Conservation (phyloP, 2,888 invertebrate species). For the Mythimna vitellina region DNA sequence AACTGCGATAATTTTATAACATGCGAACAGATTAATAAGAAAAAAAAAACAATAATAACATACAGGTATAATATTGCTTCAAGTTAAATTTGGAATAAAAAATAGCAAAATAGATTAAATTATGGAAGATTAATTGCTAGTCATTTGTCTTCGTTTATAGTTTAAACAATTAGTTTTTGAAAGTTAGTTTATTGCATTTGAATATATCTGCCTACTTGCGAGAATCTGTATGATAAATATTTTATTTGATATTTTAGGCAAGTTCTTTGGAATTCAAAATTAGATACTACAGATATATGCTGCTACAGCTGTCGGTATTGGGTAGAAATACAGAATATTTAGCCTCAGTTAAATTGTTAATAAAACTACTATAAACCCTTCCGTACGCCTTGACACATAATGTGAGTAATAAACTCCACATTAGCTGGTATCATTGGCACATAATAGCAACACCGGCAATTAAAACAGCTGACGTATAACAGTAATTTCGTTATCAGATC, state of each 20-base stretch:
- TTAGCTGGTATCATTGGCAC: constrained; percentile 61
- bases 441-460: constrained; percentile 61
- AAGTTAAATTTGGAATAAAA: too few relatives aligned
- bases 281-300: neutral
- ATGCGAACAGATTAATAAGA: too few relatives aligned
- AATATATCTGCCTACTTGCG: too few relatives aligned
- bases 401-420: constrained; percentile 47
- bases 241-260: neutral
- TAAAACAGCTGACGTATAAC: constrained; percentile 63
- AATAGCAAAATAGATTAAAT: too few relatives aligned
- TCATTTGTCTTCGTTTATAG: too few relatives aligned
- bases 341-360: constrained; percentile 23
- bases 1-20: too few relatives aligned
- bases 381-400: constrained; percentile 57
- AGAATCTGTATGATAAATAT: neutral
- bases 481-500: constrained; percentile 67
- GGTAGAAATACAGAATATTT: constrained; percentile 18
- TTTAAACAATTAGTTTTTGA: too few relatives aligned
- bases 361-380: constrained; percentile 51
- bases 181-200: too few relatives aligned
- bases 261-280: neutral
- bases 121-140: too few relatives aligned
- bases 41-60: too few relatives aligned
- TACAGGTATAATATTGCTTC: too few relatives aligned
- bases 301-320: neutral